Base-by-base conservation (phyloP, 2,113 vertebrate genomes). In the Glareola pratincola region DNA sequence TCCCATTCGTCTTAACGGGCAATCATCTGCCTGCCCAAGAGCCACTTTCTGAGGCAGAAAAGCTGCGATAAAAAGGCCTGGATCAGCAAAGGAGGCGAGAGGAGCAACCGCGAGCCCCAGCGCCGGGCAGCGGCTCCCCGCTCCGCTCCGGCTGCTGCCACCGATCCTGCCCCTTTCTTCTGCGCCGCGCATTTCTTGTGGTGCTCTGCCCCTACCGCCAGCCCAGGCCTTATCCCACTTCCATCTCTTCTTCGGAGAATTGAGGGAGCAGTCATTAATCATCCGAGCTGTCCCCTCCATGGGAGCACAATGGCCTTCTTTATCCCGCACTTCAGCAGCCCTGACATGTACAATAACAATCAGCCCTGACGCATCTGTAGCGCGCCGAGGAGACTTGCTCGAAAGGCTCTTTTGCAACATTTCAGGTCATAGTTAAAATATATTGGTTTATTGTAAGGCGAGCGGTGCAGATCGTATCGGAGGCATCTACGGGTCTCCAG, bases 281-380 rank as follows among this genome's bases (percentile, higher is more conserved):
- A 98, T 96, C 85, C 62, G 4, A 94, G 96, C 97, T 87, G 92
- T 97, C 97, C 95, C 94, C 95, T 97, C 88, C 29, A 13, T 85
- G 92, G 95, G 97, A 96, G 97, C 94, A 98, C 96, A 97, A 97
- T 98, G 96, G 96, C 96, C 95, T 95, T 73, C 97, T 97, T 97
- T 97, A 97, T 97, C 95, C 97, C 21, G 77, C 88, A 67, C 96
- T 94, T 95, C 96, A 92, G 92, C 97, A 93, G 96, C 95, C 94
- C 97, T 93, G 96, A 97, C 97, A 96, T 86, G 92, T 97, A 96
- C 96, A 97, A 98, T 96, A 97, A 98, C 97, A 96, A 88, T 98
- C 97, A 97, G 95, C 73, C 88, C 45, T 95, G 97, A 95, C 92
- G 82, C 93, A 95, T 97, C 95, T 95, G 56, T 92, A 88, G 73